Percentiles rank a stretch among this genome's conserved stretches.
These are phyloP conservation scores for Craseonycteris thonglongyai DNA, from an alignment of 2,113 vertebrate species.

Conservation along the genomic window DNA sequence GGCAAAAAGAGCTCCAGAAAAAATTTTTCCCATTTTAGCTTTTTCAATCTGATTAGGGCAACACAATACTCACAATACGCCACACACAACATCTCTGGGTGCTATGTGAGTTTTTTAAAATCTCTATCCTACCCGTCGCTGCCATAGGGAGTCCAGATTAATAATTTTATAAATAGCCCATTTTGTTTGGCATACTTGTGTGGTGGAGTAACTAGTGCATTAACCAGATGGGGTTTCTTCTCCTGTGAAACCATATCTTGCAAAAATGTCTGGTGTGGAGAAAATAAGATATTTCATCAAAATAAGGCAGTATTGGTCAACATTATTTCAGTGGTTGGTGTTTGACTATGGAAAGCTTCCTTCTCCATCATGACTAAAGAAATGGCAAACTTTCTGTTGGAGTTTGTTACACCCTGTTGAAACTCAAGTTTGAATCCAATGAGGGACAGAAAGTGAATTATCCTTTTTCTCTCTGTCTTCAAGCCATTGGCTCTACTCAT, in stretches of 20 bases:
- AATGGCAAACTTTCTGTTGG: not conserved
- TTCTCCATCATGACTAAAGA: not conserved
- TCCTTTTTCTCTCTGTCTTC: not conserved
- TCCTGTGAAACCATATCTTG: not conserved
- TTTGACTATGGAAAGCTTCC: not conserved
- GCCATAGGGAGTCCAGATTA: not conserved
- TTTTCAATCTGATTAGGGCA: conserved; percentile 27
- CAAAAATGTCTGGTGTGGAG: not conserved
- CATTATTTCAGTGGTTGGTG: not conserved
- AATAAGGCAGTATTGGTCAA: not conserved
- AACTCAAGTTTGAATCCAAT: not conserved
- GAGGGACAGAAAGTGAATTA: not conserved
- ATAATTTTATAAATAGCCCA: not conserved
- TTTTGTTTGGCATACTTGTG: not conserved
- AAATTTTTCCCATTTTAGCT: not conserved
- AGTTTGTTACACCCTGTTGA: not conserved
- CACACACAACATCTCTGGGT: not conserved
- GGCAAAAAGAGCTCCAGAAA: not conserved
- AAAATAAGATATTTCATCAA: conserved; percentile 20
- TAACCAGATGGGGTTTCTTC: not conserved
- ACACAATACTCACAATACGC: not conserved
- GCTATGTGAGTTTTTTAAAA: not conserved
- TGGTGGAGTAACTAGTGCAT: not conserved
- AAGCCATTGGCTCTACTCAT: not conserved
- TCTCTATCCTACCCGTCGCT: not conserved